Percentiles rank a stretch among this genome's conserved stretches.
Evolutionary conservation across 2,797 vertebrate genomes (phyloP).

Genomic region (Phoebastria nigripes): DNA sequence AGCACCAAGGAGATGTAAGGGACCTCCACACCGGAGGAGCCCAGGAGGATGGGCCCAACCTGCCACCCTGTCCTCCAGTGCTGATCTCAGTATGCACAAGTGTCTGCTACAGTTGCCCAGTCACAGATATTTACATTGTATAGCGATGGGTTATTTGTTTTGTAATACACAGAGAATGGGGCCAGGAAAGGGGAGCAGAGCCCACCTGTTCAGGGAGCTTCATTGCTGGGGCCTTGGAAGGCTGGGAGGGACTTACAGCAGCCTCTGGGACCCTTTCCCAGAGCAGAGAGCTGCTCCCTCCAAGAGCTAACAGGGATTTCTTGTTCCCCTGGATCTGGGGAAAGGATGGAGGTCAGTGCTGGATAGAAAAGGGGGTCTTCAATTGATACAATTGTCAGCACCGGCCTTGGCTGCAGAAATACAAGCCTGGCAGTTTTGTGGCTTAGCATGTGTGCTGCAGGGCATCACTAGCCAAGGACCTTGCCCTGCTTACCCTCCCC

Average conservation of each 20-base stretch:
- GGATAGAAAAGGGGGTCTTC: constrained; percentile 7
- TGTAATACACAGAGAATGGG: constrained; percentile 70
- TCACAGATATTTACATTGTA: constrained; percentile 78
- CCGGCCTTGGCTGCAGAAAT: neutral
- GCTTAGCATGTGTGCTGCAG: neutral
- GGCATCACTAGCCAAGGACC: neutral
- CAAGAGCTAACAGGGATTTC: constrained; percentile 1
- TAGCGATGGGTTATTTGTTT: constrained; percentile 73
- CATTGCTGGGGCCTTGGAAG: constrained; percentile 39
- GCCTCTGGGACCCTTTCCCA: neutral
- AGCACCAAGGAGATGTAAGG: constrained; percentile 91
- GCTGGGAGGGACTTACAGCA: neutral
- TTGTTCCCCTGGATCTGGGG: constrained; percentile 9
- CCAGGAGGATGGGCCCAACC: constrained; percentile 41
- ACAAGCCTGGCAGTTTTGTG: neutral
- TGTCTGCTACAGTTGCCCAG: constrained; percentile 70
- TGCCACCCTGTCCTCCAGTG: constrained; percentile 56
- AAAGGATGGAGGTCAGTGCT: constrained; percentile 31
- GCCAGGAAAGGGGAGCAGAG: constrained; percentile 52
- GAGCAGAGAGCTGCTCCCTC: neutral
- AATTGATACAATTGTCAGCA: neutral
- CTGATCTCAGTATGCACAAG: constrained; percentile 67
- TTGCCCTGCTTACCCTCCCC: neutral
- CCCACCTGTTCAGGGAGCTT: constrained; percentile 52
- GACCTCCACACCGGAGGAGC: constrained; percentile 27